These are phyloP conservation scores for Monodelphis domestica DNA, from an alignment of 2,797 vertebrate species.

Conservation along the genomic window DNA sequence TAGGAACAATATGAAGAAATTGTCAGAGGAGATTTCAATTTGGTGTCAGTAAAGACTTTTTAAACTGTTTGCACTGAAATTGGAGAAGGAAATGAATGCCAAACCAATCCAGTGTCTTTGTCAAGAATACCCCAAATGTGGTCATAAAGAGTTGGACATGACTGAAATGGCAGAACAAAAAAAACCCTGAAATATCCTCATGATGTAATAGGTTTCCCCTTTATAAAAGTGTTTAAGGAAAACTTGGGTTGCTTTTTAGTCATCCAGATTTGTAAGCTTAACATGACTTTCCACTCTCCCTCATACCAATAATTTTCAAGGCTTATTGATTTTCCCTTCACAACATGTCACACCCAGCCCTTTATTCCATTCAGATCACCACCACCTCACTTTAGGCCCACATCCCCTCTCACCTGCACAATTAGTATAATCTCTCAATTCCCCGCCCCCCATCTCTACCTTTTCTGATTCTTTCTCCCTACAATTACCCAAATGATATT, in stretches of 20 bases:
- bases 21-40: background rate
- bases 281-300: too few relatives aligned
- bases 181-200: too few relatives aligned
- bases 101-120: background rate
- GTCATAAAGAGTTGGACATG: too few relatives aligned
- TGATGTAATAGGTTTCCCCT: too few relatives aligned
- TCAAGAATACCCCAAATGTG: too few relatives aligned
- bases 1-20: background rate
- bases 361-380: background rate
- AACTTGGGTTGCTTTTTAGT: too few relatives aligned
- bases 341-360: background rate
- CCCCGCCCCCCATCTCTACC: too few relatives aligned
- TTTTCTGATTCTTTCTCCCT: too few relatives aligned
- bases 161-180: background rate
- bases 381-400: background rate
- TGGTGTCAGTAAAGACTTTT: background rate
- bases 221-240: too few relatives aligned
- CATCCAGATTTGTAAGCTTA: too few relatives aligned
- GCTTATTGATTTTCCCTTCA: background rate
- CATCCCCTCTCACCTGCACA: background rate
- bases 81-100: background rate
- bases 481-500: background rate
- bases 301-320: background rate
- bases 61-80: background rate
- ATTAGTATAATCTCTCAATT: background rate